These are phyloP conservation scores for Geococcyx californianus DNA, from an alignment of 2,113 vertebrate species.

Conservation along the genomic window DNA sequence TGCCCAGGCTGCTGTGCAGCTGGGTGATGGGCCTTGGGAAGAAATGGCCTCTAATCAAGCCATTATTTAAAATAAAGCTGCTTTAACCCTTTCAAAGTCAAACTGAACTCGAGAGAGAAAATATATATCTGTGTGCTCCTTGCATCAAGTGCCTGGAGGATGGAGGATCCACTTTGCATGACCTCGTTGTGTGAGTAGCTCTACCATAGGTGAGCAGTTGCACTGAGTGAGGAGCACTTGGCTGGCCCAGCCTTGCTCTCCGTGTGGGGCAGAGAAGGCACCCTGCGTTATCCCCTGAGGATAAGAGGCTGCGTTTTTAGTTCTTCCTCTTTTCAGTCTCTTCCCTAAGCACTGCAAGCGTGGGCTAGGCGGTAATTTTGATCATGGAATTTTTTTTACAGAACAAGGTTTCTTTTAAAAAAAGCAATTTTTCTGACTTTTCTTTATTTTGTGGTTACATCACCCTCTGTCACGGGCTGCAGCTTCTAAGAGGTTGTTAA, in stretches of 20 bases:
- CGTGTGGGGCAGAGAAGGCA: neutral
- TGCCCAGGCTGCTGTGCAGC: neutral
- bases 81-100: neutral
- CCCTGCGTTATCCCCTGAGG: neutral
- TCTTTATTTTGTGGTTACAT: constrained; percentile 22
- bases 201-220: neutral
- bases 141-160: neutral
- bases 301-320: neutral
- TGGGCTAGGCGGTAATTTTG: neutral
- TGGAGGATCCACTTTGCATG: neutral
- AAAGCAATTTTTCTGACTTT: neutral
- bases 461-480: neutral
- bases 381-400: neutral
- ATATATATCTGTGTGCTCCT: accelerated
- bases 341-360: neutral
- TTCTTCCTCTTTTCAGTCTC: neutral
- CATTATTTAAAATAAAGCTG: constrained; percentile 28
- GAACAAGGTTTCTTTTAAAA: neutral
- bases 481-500: neutral
- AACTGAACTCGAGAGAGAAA: neutral
- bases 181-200: neutral
- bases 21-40: neutral
- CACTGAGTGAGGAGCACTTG: neutral
- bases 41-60: constrained; percentile 11
- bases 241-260: neutral